A percentile compares a stretch with the other conserved stretches of the same genome.
Evolutionary conservation across 1,140 invertebrate genomes (phyloP).

Genomic region (Trachelipus rathkii): DNA sequence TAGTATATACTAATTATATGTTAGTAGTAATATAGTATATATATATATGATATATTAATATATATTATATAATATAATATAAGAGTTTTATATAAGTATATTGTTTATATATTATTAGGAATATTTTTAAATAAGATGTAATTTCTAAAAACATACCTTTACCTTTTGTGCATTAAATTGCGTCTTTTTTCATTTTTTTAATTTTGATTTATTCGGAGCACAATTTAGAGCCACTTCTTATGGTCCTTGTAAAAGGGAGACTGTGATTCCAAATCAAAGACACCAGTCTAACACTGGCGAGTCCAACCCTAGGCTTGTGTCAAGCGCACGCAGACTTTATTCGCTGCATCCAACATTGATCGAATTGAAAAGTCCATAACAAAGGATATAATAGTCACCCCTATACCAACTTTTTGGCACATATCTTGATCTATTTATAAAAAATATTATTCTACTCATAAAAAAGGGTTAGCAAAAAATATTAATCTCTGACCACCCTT

Average conservation of each 20-base stretch:
- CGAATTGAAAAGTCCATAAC: not conserved
- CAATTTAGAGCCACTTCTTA: not conserved
- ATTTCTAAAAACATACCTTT: too few relatives aligned
- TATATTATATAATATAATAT: too few relatives aligned
- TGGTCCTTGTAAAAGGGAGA: not conserved
- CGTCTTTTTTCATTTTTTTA: too few relatives aligned
- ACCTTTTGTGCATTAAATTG: too few relatives aligned
- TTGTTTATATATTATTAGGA: too few relatives aligned
- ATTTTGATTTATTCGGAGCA: not conserved
- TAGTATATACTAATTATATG: too few relatives aligned
- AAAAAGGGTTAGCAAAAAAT: constrained; percentile 12
- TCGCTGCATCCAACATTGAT: not conserved
- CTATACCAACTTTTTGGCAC: constrained; percentile 3
- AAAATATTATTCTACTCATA: constrained; percentile 14
- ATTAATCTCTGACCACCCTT: constrained; percentile 4
- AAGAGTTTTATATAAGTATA: too few relatives aligned
- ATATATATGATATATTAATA: too few relatives aligned
- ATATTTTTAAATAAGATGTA: too few relatives aligned
- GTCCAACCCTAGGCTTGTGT: constrained; percentile 1
- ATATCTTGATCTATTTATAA: not conserved
- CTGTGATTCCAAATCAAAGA: not conserved
- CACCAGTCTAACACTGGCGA: not conserved
- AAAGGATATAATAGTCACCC: constrained; percentile 4
- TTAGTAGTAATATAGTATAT: too few relatives aligned
- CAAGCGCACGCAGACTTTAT: constrained; percentile 2